A percentile compares a stretch with the other conserved stretches of the same genome.
Conservation (phyloP, 2,888 invertebrate species). For the Lasius fuliginosus region DNA sequence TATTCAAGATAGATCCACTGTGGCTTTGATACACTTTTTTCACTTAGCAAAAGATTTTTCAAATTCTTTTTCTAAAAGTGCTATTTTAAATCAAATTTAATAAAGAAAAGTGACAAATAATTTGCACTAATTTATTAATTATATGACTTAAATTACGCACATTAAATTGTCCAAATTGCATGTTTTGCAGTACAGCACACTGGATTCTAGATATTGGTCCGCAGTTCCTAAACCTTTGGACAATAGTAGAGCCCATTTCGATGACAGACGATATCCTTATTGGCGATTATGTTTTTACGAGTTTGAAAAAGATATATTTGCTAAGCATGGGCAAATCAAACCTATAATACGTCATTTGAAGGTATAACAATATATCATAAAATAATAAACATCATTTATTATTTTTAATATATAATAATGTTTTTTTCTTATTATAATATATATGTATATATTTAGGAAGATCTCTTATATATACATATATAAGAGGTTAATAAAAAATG, state of each 20-base stretch:
- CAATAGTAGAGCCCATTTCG: not conserved
- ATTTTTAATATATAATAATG: not conserved
- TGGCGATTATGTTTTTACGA: constrained; percentile 89
- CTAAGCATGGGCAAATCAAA: constrained; percentile 76
- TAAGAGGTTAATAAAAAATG: too few relatives aligned
- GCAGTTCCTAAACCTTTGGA: constrained; percentile 87
- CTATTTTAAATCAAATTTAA: not conserved
- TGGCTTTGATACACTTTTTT: not conserved
- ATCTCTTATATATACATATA: too few relatives aligned
- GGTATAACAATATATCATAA: constrained; percentile 62
- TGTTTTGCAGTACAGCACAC: not conserved
- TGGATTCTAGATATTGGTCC: constrained; percentile 82
- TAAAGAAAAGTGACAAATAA: not conserved
- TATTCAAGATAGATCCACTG: not conserved
- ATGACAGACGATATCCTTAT: constrained; percentile 76
- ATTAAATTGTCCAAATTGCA: not conserved
- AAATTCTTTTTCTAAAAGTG: not conserved
- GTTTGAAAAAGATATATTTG: constrained; percentile 87
- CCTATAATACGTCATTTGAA: constrained; percentile 78
- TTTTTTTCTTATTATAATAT: not conserved
- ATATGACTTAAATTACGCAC: not conserved
- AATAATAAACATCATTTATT: not conserved
- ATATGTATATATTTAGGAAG: too few relatives aligned
- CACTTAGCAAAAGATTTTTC: not conserved
- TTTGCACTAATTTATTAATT: not conserved